Evolutionary conservation across 2,797 vertebrate genomes (phyloP).

Genomic region (Graptemys geographica): DNA sequence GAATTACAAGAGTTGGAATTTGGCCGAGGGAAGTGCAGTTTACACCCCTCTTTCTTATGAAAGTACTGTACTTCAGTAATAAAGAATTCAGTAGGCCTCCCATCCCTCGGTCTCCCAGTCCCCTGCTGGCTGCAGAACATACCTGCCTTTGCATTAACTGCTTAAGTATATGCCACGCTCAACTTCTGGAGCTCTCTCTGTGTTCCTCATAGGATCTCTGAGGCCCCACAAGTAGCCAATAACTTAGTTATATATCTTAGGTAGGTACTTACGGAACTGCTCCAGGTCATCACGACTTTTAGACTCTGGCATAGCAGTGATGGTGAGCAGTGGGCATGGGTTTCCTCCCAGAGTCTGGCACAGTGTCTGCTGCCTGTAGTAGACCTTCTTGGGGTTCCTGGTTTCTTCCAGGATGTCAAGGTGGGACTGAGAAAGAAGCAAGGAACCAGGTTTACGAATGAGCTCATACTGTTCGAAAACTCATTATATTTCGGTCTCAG

Average conservation of each 20-base stretch:
- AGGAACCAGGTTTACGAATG: constrained; percentile 6
- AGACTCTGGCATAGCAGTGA: constrained; percentile 90
- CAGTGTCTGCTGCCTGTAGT: constrained; percentile 87
- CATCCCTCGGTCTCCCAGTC: too few species aligned
- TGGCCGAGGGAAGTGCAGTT: background rate
- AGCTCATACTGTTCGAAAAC: background rate
- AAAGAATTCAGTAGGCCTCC: too few species aligned
- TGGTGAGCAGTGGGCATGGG: constrained; percentile 89
- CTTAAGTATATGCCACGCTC: too few species aligned
- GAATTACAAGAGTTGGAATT: background rate
- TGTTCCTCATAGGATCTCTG: background rate
- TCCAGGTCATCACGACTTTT: constrained; percentile 82
- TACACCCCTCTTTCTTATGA: background rate
- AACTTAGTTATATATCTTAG: background rate
- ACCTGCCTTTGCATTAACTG: too few species aligned
- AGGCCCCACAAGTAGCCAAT: background rate
- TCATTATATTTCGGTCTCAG: background rate
- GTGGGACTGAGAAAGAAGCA: constrained; percentile 84
- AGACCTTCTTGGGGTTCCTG: constrained; percentile 83
- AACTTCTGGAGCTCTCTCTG: too few species aligned
- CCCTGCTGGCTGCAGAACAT: too few species aligned
- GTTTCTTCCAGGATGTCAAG: constrained; percentile 85
- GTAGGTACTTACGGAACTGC: constrained; percentile 88
- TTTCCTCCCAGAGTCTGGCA: constrained; percentile 90
- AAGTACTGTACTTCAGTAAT: too few species aligned